Base-by-base conservation (phyloP, 1,140 invertebrate genomes). In the Phymorhynchus buccinoides region DNA sequence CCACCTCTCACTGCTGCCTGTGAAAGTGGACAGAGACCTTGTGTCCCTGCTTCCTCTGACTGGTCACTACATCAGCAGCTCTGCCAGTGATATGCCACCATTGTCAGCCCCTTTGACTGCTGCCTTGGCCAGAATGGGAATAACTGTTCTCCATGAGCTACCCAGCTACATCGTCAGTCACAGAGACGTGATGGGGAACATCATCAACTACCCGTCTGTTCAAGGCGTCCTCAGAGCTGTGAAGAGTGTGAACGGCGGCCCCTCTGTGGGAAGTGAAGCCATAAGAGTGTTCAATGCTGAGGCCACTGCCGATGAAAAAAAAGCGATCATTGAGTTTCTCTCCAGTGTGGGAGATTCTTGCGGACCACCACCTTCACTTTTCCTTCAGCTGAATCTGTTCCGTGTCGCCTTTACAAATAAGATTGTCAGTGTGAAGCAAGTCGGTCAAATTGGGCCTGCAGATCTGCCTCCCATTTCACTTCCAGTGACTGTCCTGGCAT, bases 121-220 rank as follows among this genome's bases (percentile, higher is more conserved):
- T 4, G 35, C 44, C 2, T 48, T 86, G 14, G 9, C 71, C 30
- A 83, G 71, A n/a, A 56, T 86, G 66, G 81, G 73, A 1, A 71
- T 86, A 14, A 48, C 62, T 2, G 80, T 83, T 35, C 73, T 86
- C 22, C 56, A 42, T n/a, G 41, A 37, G 16, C 16, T 86, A 4
- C 85, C 85, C 27, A 22, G 66, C 9, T 83, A 78, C 27, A 62
- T 86, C 35, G 30, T 42, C 30, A 44, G 81, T 30, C 52, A 77
- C 56, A 16, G n/a, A 0, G n/a, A 75, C 16, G 7, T 78, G 32
- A 37, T 83, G 73, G 85, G 85, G 9, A 32, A 6, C 35, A 48
- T 83, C 22, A 48, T 86, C 39, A 73, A 83, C 32, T 86, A 83
- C 56, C 81, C 85, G 0, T 79, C 18, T 22, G n/a, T 32, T 35